These are phyloP conservation scores for Genyomyrus donnyi DNA, from an alignment of 2,113 vertebrate species.

Conservation along the genomic window DNA sequence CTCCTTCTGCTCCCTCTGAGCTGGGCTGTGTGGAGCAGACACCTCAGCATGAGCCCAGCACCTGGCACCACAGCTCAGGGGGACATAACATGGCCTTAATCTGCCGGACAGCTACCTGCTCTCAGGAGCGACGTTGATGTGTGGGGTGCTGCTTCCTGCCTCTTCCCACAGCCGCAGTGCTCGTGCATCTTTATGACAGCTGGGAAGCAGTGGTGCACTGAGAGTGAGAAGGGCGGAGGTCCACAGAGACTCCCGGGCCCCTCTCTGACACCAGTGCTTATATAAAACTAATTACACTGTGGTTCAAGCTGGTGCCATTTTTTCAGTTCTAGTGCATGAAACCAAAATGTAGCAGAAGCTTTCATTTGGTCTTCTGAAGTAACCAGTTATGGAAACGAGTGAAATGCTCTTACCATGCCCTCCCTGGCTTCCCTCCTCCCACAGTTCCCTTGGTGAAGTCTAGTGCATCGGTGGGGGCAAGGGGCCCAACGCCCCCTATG, in stretches of 20 bases:
- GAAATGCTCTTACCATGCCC: not conserved
- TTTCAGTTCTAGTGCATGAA: not conserved
- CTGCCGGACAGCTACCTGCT: not conserved
- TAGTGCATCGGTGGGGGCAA: slow-evolving; percentile 64
- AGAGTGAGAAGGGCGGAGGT: not conserved
- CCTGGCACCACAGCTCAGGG: not conserved
- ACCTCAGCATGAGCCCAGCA: not conserved
- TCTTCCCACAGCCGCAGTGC: not conserved
- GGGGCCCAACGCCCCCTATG: slow-evolving; percentile 63
- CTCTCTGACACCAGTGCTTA: not conserved
- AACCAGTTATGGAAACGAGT: not conserved
- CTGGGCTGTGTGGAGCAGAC: not conserved
- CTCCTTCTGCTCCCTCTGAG: not conserved
- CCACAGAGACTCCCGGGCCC: not conserved
- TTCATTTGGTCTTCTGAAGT: not conserved
- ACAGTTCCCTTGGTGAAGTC: slow-evolving; percentile 77
- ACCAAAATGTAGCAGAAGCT: not conserved
- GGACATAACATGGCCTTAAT: not conserved
- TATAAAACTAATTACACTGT: not conserved
- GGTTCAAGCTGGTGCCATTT: not conserved
- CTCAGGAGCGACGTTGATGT: not conserved
- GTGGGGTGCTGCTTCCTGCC: not conserved
- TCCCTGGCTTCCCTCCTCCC: slow-evolving; percentile 17
- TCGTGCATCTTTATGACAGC: not conserved
- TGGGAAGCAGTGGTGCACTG: not conserved